Percentiles rank a stretch among this genome's conserved stretches.
These are phyloP conservation scores for Andrena fulva DNA, from an alignment of 2,888 invertebrate species.

Conservation along the genomic window DNA sequence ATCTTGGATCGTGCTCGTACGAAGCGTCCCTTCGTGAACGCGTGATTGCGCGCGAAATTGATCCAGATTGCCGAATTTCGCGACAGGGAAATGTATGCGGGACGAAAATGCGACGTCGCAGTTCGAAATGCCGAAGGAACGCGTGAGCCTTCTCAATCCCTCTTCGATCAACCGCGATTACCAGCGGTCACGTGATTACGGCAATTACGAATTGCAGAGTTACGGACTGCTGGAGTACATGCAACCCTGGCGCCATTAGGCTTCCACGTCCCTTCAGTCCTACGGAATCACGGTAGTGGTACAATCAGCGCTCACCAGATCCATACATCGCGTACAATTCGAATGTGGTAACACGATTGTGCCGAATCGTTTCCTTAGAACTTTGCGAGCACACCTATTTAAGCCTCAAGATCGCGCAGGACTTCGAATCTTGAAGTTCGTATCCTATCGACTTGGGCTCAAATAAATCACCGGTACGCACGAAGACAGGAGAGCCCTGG, in stretches of 20 bases:
- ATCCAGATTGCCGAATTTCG: conserved; percentile 38
- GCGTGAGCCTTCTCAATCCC: conserved; percentile 2
- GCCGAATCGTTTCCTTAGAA: conserved; percentile 50
- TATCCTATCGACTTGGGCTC: neutral
- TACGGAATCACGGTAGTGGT: neutral
- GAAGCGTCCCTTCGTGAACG: conserved; percentile 11
- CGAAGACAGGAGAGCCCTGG: neutral
- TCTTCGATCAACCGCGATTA: conserved; percentile 57
- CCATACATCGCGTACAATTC: neutral
- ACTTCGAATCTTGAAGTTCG: too few species aligned
- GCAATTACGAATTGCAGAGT: conserved; percentile 78
- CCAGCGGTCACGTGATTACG: conserved; percentile 72
- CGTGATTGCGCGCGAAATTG: conserved; percentile 25
- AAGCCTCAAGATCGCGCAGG: too few species aligned
- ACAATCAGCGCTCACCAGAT: neutral
- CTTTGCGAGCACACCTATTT: too few species aligned
- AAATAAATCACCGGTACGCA: neutral
- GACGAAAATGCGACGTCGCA: neutral
- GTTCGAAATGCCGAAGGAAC: neutral
- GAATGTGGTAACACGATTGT: conserved; percentile 56
- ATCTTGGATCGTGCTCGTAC: conserved; percentile 20
- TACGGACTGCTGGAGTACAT: conserved; percentile 79
- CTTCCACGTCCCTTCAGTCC: conserved; percentile 32
- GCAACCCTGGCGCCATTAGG: conserved; percentile 73
- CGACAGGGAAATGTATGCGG: conserved; percentile 19